Evolutionary conservation across 2,113 vertebrate genomes (phyloP), one percentile per base, ranked within the genome.

Genomic region (Nipponia nippon): DNA sequence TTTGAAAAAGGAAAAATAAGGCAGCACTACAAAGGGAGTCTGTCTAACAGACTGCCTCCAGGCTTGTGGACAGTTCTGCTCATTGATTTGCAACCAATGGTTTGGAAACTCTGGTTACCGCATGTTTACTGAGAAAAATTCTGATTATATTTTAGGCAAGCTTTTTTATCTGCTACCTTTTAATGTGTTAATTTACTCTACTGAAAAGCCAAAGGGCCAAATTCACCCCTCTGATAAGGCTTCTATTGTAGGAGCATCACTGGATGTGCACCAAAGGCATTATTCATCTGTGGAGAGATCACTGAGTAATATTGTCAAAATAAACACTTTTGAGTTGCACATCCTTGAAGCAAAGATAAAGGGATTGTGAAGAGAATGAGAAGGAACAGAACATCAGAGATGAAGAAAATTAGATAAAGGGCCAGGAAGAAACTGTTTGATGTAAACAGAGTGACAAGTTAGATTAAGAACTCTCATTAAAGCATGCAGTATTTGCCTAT

Each of bases 391-490:
- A 87, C 66, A 94, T 95, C 87, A 87, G 83, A 94, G 93, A 97
- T 97, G 62, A 96, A 87, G 84, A 85, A 93, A 95, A 93, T 87
- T 79, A 96, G 93, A 95, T 96, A 97, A 87, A 83, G 73, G 84
- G 82, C 83, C 89, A 90, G 89, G 93, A 94, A 93, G 95, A 93
- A 97, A 91, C 93, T 89, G 95, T 97, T 97, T 97, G 94, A 95
- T 97, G 97, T 94, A 95, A 91, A 94, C 73, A 87, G 75, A 96
- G 81, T 94, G 94, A 94, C 95, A 96, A 95, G 93, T 75, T 85
- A 91, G 87, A 96, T 96, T 87, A 97, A 93, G 91, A 93, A 91
- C 93, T 94, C 88, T 89, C 91, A 95, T 97, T 95, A 97, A 96
- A 95, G 87, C 84, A 42, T 85, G 91, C 73, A 95, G 66, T 65